Evolutionary conservation across 2,888 invertebrate genomes (phyloP).

Genomic region (Archips xylosteana): DNA sequence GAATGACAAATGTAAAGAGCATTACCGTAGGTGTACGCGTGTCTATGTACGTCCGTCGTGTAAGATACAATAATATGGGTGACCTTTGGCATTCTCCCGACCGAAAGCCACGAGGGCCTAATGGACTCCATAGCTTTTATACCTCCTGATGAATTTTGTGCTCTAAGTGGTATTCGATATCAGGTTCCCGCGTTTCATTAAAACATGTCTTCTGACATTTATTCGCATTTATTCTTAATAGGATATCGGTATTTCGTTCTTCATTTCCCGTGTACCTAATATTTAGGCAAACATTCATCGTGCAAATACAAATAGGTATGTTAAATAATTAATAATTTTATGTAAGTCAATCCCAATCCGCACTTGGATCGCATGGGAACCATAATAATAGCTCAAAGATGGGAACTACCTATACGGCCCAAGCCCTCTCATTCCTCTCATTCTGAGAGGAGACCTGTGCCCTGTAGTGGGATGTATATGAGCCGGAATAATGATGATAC

Average conservation of each 20-base stretch:
- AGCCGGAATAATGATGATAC: too few species aligned
- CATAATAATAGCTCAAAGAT: too few species aligned
- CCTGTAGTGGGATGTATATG: too few species aligned
- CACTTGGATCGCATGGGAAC: too few species aligned
- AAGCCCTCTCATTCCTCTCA: too few species aligned
- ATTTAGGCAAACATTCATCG: not conserved
- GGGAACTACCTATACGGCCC: too few species aligned
- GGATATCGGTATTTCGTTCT: not conserved
- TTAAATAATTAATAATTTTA: too few species aligned
- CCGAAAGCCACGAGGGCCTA: slow-evolving; percentile 55
- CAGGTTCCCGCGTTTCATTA: slow-evolving; percentile 11
- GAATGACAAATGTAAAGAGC: slow-evolving; percentile 24
- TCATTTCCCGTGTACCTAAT: not conserved
- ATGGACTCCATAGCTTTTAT: slow-evolving; percentile 66
- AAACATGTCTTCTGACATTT: slow-evolving; percentile 23
- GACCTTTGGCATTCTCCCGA: slow-evolving; percentile 64
- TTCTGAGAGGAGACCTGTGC: too few species aligned
- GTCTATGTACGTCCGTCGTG: slow-evolving; percentile 17
- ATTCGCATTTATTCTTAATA: slow-evolving; percentile 11
- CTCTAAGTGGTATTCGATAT: slow-evolving; percentile 44
- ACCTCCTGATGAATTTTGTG: slow-evolving; percentile 67
- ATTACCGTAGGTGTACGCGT: not conserved
- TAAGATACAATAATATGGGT: slow-evolving; percentile 45
- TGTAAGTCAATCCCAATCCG: too few species aligned
- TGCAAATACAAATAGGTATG: not conserved